These are phyloP conservation scores for Diarsia mendica DNA, from an alignment of 2,888 invertebrate species.

Conservation along the genomic window DNA sequence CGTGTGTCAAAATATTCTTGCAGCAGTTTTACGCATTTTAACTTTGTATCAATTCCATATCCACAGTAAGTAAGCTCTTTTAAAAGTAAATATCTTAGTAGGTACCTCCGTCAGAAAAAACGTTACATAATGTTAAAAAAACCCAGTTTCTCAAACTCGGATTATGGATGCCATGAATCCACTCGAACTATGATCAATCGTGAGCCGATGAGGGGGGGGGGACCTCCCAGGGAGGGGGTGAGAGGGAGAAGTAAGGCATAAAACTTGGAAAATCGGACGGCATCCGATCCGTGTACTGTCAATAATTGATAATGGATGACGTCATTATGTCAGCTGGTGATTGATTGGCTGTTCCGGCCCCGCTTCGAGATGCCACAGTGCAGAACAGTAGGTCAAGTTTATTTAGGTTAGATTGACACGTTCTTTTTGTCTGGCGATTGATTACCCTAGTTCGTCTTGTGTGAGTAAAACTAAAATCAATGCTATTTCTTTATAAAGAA, in stretches of 20 bases:
- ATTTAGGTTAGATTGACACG: slow-evolving; percentile 23
- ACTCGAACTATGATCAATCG: slow-evolving; percentile 80
- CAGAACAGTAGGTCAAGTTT: slow-evolving; percentile 59
- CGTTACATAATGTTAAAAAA: slow-evolving; percentile 30
- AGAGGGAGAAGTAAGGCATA: slow-evolving; percentile 74
- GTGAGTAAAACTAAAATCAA: background rate
- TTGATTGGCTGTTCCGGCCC: slow-evolving; percentile 84
- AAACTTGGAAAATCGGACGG: slow-evolving; percentile 85
- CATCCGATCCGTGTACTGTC: slow-evolving; percentile 85
- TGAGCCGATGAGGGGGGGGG: slow-evolving; percentile 22
- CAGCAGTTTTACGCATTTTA: background rate
- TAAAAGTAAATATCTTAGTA: background rate
- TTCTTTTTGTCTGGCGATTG: slow-evolving; percentile 13
- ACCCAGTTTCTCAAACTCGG: slow-evolving; percentile 68
- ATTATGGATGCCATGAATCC: slow-evolving; percentile 71
- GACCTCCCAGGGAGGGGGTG: slow-evolving; percentile 20
- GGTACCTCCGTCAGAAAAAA: background rate
- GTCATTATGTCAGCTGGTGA: slow-evolving; percentile 87
- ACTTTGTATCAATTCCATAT: background rate
- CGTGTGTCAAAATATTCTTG: background rate
- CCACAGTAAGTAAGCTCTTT: background rate
- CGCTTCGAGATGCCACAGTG: slow-evolving; percentile 56
- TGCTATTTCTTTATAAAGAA: background rate
- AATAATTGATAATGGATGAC: slow-evolving; percentile 90
- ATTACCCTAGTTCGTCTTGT: background rate